phyloP scores from a whole-genome alignment of 2,888 invertebrate species.

The Drosophila mayaguana region DNA sequence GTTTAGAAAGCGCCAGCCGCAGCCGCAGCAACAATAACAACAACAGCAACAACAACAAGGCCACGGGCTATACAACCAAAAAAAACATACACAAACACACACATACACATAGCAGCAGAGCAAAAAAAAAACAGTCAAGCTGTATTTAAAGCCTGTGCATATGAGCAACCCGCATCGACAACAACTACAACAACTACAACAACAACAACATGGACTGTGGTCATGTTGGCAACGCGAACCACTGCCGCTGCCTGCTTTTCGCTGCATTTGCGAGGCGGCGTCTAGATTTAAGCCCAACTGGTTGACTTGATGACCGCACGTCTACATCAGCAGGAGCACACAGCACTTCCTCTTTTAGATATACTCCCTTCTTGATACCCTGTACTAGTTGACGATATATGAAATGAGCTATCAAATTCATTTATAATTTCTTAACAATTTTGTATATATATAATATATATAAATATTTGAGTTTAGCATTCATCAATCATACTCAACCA shows the following conservation, averaged over 20 bases:
- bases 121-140: constrained; percentile 5
- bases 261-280: constrained; percentile 44
- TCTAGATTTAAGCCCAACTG: constrained; percentile 28
- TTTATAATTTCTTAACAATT: no score
- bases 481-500: no score
- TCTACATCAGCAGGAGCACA: constrained; percentile 39
- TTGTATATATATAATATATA: no score
- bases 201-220: constrained; percentile 25
- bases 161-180: constrained; percentile 33
- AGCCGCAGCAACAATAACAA: constrained; percentile 54
- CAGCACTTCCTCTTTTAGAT: constrained; percentile 11
- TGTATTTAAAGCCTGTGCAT: constrained; percentile 56
- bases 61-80: constrained; percentile 29
- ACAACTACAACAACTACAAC: constrained; percentile 15
- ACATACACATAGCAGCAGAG: constrained; percentile 15
- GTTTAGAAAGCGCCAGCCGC: constrained; percentile 68
- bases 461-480: no score
- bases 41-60: constrained; percentile 37
- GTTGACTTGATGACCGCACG: constrained; percentile 51
- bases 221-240: constrained; percentile 29
- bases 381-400: no score
- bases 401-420: no score
- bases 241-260: constrained; percentile 5
- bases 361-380: not conserved
- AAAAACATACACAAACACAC: constrained; percentile 20